Evolutionary conservation across 2,113 vertebrate species (phyloP).

Genomic region (Cryptotis parvus): DNA sequence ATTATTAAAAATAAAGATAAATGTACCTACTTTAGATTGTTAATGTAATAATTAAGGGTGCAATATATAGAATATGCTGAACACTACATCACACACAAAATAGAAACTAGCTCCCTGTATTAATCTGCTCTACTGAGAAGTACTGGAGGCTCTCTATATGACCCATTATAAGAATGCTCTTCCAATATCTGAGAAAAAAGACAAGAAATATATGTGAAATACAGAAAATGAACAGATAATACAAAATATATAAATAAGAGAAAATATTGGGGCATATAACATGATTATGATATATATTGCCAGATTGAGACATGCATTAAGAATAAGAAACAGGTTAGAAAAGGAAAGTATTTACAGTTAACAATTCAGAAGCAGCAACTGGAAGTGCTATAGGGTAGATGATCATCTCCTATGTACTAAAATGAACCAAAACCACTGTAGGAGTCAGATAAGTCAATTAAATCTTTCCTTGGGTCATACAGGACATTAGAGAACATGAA

Average conservation of each 20-base stretch:
- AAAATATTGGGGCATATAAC: neutral
- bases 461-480: neutral
- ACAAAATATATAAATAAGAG: neutral
- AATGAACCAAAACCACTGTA: neutral
- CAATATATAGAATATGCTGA: neutral
- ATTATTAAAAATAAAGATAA: neutral
- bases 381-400: rapidly evolving
- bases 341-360: neutral
- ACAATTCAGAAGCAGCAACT: neutral
- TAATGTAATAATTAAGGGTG: neutral
- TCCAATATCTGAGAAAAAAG: neutral
- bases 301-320: neutral
- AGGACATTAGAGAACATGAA: rapidly evolving
- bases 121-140: neutral
- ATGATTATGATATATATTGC: neutral
- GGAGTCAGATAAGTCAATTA: no score
- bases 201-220: neutral
- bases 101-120: neutral
- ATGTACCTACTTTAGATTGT: neutral
- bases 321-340: neutral
- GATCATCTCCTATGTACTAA: neutral
- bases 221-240: neutral
- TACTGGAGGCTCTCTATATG: rapidly evolving
- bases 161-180: neutral
- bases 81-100: rapidly evolving